Conservation (phyloP, 2,113 vertebrate species). For the Mus spicilegus region DNA sequence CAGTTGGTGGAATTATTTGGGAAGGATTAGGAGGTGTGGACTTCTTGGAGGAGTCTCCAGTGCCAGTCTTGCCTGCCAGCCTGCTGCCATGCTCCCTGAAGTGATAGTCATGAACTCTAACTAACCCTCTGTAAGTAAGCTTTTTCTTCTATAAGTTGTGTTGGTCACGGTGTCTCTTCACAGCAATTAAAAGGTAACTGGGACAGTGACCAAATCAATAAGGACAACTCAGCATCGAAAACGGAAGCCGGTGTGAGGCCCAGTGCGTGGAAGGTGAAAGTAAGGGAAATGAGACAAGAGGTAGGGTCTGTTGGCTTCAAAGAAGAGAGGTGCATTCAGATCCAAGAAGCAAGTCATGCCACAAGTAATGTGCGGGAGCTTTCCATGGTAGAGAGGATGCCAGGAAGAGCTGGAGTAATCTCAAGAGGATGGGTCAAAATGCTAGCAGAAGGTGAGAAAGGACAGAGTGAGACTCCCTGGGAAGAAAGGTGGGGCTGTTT, state of each 20-base stretch:
- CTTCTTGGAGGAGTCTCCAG: too few species aligned
- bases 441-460: neutral
- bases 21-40: neutral
- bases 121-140: neutral
- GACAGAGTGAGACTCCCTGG: neutral
- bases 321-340: neutral
- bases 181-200: neutral
- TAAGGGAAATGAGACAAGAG: neutral
- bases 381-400: neutral
- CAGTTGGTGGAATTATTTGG: neutral
- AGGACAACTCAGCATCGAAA: neutral
- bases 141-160: neutral
- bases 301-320: neutral
- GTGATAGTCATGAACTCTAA: neutral
- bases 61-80: neutral
- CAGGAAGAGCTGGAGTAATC: neutral
- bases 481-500: neutral
- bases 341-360: neutral
- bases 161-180: neutral
- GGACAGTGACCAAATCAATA: neutral
- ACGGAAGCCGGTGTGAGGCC: neutral
- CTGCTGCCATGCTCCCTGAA: neutral
- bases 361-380: fast-evolving
- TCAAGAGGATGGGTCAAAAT: neutral
- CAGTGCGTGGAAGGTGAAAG: neutral